Conservation (phyloP, 2,113 vertebrate species). For the Alexandromys fortis region DNA sequence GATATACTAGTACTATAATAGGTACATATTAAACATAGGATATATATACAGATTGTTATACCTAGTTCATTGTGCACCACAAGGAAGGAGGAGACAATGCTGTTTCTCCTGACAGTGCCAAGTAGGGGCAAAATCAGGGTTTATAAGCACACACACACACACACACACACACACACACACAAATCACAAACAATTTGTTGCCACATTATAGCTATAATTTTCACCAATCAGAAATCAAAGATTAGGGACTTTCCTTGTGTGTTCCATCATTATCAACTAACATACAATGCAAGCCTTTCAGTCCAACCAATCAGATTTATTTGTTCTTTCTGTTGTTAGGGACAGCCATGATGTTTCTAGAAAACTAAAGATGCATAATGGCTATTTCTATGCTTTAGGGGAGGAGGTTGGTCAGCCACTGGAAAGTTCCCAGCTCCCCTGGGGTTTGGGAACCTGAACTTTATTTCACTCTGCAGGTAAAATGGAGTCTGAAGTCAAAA, state of each 20-base stretch:
- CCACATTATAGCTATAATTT: not conserved
- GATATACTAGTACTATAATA: not conserved
- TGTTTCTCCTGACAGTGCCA: too few relatives aligned
- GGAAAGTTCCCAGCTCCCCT: not conserved
- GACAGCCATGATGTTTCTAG: not conserved
- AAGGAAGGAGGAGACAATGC: too few relatives aligned
- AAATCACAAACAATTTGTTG: too few relatives aligned
- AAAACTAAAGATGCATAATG: not conserved
- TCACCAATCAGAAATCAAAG: not conserved
- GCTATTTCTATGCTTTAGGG: not conserved
- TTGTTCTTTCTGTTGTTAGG: not conserved
- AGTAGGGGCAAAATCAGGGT: too few relatives aligned
- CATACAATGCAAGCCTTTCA: not conserved
- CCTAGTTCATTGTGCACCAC: too few relatives aligned
- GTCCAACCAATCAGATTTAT: not conserved
- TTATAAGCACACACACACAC: too few relatives aligned
- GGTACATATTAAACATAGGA: not conserved
- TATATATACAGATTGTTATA: not conserved
- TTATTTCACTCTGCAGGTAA: too few relatives aligned
- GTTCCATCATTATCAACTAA: not conserved
- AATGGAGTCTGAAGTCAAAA: too few relatives aligned
- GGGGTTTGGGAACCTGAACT: too few relatives aligned
- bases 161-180: too few relatives aligned
- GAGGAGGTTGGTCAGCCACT: not conserved
- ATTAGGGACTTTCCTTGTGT: not conserved